These are phyloP conservation scores for Aspidapion aeneum DNA, from an alignment of 2,888 invertebrate genomes.

Conservation along the genomic window DNA sequence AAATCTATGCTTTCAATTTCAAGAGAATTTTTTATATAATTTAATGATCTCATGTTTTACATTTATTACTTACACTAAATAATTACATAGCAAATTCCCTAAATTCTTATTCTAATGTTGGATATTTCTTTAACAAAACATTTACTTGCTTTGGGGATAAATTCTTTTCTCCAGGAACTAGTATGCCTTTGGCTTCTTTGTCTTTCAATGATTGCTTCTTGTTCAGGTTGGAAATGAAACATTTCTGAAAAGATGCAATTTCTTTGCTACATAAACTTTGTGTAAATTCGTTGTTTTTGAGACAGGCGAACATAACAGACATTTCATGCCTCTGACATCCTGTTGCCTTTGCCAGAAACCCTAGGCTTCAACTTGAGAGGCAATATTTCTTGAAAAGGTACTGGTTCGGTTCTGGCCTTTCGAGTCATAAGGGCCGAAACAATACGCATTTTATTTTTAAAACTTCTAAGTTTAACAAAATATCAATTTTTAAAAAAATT, in stretches of 20 bases:
- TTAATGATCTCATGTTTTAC: too few relatives aligned
- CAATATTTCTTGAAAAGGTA: constrained; percentile 66
- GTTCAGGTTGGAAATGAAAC: constrained; percentile 57
- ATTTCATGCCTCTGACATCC: constrained; percentile 68
- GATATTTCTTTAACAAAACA: constrained; percentile 61
- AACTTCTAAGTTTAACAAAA: too few relatives aligned
- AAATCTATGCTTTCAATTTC: too few relatives aligned
- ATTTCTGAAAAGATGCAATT: constrained; percentile 62
- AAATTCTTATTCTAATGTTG: constrained; percentile 39
- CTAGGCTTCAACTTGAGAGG: constrained; percentile 62
- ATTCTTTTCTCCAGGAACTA: constrained; percentile 64
- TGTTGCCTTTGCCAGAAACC: constrained; percentile 71
- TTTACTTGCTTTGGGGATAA: constrained; percentile 69
- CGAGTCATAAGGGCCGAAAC: constrained; percentile 20
- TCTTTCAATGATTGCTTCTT: constrained; percentile 53
- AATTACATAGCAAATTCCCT: too few relatives aligned
- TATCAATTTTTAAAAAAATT: too few relatives aligned
- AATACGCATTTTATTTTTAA: neutral
- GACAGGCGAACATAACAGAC: constrained; percentile 70
- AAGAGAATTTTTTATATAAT: too few relatives aligned
- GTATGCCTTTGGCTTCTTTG: constrained; percentile 60
- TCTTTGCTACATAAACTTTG: constrained; percentile 66
- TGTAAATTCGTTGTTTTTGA: constrained; percentile 70
- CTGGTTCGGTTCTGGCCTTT: constrained; percentile 49
- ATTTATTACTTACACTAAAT: too few relatives aligned